Evolutionary conservation across 2,113 vertebrate genomes (phyloP), one percentile per base, ranked within the genome.

Genomic region (Candoia aspera): DNA sequence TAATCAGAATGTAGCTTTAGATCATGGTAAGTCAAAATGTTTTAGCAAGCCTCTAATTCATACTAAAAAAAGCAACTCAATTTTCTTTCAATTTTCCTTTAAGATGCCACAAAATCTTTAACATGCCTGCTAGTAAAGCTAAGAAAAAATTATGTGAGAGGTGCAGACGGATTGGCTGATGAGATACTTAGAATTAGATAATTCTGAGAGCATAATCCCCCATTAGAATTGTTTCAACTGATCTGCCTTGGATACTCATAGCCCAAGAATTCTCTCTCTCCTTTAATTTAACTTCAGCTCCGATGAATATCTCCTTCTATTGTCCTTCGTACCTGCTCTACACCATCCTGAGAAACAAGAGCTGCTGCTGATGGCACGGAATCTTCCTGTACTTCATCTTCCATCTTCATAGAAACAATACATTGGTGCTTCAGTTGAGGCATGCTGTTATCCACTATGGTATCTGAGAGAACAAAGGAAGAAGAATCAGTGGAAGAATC

Each of bases 341-440:
- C 94, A 55, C 96, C 97, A 89, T 97, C 97, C 92, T 97, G 97
- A 92, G 97, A 96, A 92, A 98, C 96, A 90, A 98, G 94, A 0
- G 97, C 97, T 93, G 98, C 96, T 92, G 97, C 97, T 0, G 96
- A 90, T 60, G 96, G 42, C 29, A 96, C 33, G 84, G 84, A 87
- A 64, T 95, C 87, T 0, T 95, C 94, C 42, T 96, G 73, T 15
- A 37, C 94, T 24, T 97, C 96, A 49, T 97, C 95, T 87, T 97
- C 97, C 90, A 96, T 64, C 73, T 97, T 97, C 2, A 97, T 94
- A 94, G 97, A 97, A 57, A 97, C 86, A 86, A 97, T 55, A 12
- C 88, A 95, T 59, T 96, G 94, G 55, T 42, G 95, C 84, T 97
- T 96, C 92, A 96, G 73, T 0, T 94, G 94, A 0, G 93, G 95